Conservation (phyloP, 2,113 vertebrate genomes). For the Peucedramus taeniatus region DNA sequence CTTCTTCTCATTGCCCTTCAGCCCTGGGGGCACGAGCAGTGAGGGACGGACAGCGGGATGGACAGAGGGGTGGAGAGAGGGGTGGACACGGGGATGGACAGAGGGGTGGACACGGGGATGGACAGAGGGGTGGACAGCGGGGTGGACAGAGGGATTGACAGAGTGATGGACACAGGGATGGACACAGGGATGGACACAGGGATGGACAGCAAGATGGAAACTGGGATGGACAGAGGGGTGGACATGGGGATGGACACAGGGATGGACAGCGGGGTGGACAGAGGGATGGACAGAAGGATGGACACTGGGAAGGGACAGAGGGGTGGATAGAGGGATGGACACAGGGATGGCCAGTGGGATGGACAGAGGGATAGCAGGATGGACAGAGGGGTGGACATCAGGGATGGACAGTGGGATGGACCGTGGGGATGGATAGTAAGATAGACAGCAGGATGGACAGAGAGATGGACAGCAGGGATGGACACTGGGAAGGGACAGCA, state of each 20-base stretch:
- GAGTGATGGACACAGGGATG: not conserved
- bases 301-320: not conserved
- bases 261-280: not conserved
- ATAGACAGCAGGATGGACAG: not conserved
- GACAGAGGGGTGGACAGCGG: not conserved
- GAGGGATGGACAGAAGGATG: not conserved
- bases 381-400: fast-evolving
- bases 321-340: not conserved
- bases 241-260: fast-evolving
- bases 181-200: not conserved
- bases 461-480: not conserved
- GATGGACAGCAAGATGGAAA: not conserved
- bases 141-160: not conserved
- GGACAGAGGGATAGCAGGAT: not conserved
- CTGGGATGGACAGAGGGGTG: not conserved
- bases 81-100: not conserved
- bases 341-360: not conserved
- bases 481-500: fast-evolving
- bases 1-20: not conserved
- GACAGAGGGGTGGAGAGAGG: not conserved
- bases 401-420: not conserved
- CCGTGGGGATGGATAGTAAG: not conserved
- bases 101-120: fast-evolving
- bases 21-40: not conserved
- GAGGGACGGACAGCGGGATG: not conserved